These are phyloP conservation scores for Dipus sagitta DNA, from an alignment of 2,797 vertebrate genomes.

Conservation along the genomic window DNA sequence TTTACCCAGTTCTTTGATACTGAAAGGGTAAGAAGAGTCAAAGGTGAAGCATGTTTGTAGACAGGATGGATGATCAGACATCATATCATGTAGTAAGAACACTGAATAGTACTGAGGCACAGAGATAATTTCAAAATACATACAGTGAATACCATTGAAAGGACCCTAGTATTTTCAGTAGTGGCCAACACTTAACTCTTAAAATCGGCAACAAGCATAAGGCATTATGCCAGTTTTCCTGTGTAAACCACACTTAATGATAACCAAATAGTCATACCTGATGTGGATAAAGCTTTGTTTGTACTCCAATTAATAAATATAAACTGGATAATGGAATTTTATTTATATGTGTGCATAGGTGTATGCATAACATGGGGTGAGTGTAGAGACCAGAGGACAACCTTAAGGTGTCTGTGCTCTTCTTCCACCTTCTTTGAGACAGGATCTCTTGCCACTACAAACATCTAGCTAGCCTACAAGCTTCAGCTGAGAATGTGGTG, in stretches of 20 bases:
- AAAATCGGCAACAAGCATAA: conserved; percentile 41
- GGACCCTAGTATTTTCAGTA: not conserved
- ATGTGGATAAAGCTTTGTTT: not conserved
- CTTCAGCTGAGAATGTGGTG: not conserved
- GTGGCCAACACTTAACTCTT: not conserved
- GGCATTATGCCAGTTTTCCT: conserved; percentile 9
- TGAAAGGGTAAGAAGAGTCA: conserved; percentile 19
- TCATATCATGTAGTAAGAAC: not conserved
- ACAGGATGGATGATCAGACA: not conserved
- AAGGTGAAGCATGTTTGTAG: conserved; percentile 32
- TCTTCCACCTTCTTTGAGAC: too few relatives aligned
- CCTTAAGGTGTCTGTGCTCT: too few relatives aligned
- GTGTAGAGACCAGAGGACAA: too few relatives aligned
- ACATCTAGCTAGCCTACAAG: too few relatives aligned
- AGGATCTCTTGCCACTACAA: too few relatives aligned
- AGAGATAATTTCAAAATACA: conserved; percentile 24
- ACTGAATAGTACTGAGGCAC: not conserved
- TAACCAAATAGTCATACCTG: not conserved
- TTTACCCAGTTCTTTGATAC: conserved; percentile 37
- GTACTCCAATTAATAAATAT: conserved; percentile 31
- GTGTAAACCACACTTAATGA: not conserved
- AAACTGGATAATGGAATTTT: not conserved
- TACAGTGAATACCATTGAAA: not conserved
- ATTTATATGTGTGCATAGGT: too few relatives aligned
- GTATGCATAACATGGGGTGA: too few relatives aligned